These are phyloP conservation scores for Trachelus iudaicus DNA, from an alignment of 2,888 invertebrate genomes.

Conservation along the genomic window DNA sequence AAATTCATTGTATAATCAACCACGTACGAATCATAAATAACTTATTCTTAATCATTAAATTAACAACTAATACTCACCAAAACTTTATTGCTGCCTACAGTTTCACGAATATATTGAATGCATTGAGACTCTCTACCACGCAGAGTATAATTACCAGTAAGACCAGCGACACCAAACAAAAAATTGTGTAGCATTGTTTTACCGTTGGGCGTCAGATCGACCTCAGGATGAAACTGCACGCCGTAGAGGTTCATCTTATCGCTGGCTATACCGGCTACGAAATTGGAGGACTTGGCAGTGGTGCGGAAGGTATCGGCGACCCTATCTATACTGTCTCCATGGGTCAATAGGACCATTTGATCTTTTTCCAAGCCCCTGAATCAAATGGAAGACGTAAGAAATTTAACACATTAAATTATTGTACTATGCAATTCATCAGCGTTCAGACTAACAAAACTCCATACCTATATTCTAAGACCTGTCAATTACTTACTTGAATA, in stretches of 20 bases:
- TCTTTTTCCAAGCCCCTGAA: constrained; percentile 85
- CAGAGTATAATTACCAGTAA: constrained; percentile 90
- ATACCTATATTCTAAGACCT: neutral
- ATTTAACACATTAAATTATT: neutral
- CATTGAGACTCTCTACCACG: constrained; percentile 88
- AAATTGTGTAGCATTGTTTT: constrained; percentile 94
- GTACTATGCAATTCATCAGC: neutral
- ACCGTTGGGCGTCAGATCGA: constrained; percentile 93
- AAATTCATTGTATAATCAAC: constrained; percentile 5
- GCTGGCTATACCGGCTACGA: constrained; percentile 91
- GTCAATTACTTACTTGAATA: constrained; percentile 85
- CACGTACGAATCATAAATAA: constrained; percentile 4
- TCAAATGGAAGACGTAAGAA: constrained; percentile 24
- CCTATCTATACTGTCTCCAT: constrained; percentile 95
- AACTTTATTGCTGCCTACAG: constrained; percentile 92
- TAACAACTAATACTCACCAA: constrained; percentile 73
- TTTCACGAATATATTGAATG: constrained; percentile 89
- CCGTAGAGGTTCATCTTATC: constrained; percentile 92
- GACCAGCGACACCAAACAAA: constrained; percentile 89
- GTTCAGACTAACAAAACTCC: neutral
- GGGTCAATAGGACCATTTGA: constrained; percentile 93
- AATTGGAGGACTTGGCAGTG: constrained; percentile 85
- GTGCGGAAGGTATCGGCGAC: constrained; percentile 90
- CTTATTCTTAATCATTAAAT: constrained; percentile 11
- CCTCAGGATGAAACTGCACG: constrained; percentile 99